Conservation (phyloP, 2,888 invertebrate genomes). For the Cheilosia variabilis region DNA sequence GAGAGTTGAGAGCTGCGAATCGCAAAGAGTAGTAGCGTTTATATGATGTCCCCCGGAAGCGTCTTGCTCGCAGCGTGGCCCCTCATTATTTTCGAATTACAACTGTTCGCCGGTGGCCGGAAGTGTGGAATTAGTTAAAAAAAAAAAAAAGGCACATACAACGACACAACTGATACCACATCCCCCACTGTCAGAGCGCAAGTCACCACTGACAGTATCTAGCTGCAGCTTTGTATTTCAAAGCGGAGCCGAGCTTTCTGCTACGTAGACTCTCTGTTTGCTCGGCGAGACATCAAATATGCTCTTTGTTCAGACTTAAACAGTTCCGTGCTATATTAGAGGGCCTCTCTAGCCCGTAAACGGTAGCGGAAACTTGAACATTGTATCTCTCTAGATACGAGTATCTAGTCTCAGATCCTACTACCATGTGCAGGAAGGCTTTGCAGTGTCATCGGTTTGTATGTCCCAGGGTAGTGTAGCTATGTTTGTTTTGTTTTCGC, state of each 20-base stretch:
- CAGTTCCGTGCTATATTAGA: constrained; percentile 11
- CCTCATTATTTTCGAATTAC: constrained; percentile 57
- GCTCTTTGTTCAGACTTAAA: constrained; percentile 34
- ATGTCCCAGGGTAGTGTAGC: neutral
- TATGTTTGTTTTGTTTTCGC: constrained; percentile 48
- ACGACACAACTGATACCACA: neutral
- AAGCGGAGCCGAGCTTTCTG: constrained; percentile 31
- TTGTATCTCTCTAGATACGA: neutral
- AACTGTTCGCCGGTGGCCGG: constrained; percentile 47
- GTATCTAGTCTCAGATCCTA: constrained; percentile 19
- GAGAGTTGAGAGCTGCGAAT: constrained; percentile 25
- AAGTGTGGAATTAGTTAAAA: constrained; percentile 63
- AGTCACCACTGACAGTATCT: constrained; percentile 3
- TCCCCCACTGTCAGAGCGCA: constrained; percentile 7
- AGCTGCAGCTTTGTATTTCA: neutral
- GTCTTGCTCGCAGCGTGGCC: constrained; percentile 4
- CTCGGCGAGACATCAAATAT: neutral
- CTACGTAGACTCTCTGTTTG: constrained; percentile 21
- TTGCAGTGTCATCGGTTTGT: constrained; percentile 6
- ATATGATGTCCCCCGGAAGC: constrained; percentile 49
- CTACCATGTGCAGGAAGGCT: constrained; percentile 20
- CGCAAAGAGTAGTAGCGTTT: constrained; percentile 21
- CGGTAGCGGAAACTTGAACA: constrained; percentile 25
- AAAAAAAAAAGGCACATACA: constrained; percentile 33
- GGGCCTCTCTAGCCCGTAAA: constrained; percentile 11